Percentiles rank a stretch among this genome's conserved stretches.
Conservation (phyloP, 23 tunicate species). For the Halocynthia aurantium region DNA sequence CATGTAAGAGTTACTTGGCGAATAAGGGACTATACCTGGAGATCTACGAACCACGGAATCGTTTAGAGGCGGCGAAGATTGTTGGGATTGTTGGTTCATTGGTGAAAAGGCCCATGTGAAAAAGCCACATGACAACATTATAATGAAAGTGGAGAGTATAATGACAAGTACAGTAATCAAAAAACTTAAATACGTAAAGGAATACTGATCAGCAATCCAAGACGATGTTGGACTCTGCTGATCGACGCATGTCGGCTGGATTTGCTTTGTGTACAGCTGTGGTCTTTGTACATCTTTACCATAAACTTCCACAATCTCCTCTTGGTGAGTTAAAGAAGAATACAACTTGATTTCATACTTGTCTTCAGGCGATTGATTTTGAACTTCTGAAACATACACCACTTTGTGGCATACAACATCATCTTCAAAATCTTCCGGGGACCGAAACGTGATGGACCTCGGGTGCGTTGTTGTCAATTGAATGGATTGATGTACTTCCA, state of each 20-base stretch:
- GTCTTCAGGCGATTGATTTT: background rate
- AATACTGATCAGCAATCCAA: constrained; percentile 11
- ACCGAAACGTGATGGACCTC: background rate
- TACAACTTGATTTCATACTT: constrained; percentile 4
- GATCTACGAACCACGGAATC: background rate
- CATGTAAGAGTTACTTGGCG: constrained; percentile 23
- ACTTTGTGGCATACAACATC: constrained; percentile 8
- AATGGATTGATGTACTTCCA: constrained; percentile 1
- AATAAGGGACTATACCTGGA: constrained; percentile 19
- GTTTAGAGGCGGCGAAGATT: background rate
- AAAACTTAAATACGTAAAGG: constrained; percentile 3
- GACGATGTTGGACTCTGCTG: background rate
- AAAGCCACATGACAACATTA: constrained; percentile 5
- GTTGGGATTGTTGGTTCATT: too few relatives aligned
- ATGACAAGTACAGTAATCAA: background rate
- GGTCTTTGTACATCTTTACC: background rate
- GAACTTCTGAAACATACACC: background rate
- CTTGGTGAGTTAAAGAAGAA: constrained; percentile 13
- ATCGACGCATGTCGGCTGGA: background rate
- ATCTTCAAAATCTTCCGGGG: background rate
- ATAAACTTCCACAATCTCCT: constrained; percentile 6
- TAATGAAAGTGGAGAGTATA: background rate
- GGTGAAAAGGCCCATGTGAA: background rate
- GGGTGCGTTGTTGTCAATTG: constrained; percentile 4
- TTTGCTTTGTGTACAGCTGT: background rate